These are phyloP conservation scores for Drosophila mojavensis DNA, from an alignment of 1,140 invertebrate genomes.

Conservation along the genomic window DNA sequence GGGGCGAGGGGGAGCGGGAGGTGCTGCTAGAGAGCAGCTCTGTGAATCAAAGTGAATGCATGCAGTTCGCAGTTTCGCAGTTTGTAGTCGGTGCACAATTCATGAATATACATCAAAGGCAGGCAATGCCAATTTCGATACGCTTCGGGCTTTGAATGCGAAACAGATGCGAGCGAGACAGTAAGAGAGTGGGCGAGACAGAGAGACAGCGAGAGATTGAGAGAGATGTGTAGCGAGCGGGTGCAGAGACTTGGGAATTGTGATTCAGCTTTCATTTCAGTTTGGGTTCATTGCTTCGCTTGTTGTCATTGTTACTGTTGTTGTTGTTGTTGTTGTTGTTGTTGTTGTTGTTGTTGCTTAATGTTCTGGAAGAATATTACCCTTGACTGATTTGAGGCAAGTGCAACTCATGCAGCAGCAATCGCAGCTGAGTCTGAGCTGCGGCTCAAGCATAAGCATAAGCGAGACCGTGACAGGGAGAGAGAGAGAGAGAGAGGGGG, in stretches of 20 bases:
- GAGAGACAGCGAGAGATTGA: no score
- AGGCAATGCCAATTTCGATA: conserved; percentile 14
- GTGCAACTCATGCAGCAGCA: background rate
- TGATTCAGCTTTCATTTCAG: conserved; percentile 8
- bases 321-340: conserved; percentile 4
- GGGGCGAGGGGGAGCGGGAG: no score
- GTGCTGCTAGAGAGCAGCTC: no score
- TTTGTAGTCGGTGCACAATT: background rate
- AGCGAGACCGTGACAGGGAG: background rate
- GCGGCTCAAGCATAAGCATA: background rate
- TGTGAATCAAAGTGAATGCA: background rate
- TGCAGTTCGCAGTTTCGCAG: conserved; percentile 8
- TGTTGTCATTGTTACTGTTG: conserved; percentile 12
- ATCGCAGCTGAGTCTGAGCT: background rate
- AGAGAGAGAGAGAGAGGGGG: background rate
- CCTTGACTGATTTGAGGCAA: conserved; percentile 58
- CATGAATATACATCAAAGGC: conserved; percentile 3
- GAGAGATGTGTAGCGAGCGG: background rate
- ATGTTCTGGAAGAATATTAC: conserved; percentile 73
- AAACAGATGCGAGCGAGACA: background rate
- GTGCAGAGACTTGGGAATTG: background rate
- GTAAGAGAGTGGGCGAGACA: no score
- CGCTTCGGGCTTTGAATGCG: conserved; percentile 1
- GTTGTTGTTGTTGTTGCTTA: conserved; percentile 39
- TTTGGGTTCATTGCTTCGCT: background rate